Evolutionary conservation across 2,888 invertebrate genomes (phyloP).

Genomic region (Apotomis capreana): DNA sequence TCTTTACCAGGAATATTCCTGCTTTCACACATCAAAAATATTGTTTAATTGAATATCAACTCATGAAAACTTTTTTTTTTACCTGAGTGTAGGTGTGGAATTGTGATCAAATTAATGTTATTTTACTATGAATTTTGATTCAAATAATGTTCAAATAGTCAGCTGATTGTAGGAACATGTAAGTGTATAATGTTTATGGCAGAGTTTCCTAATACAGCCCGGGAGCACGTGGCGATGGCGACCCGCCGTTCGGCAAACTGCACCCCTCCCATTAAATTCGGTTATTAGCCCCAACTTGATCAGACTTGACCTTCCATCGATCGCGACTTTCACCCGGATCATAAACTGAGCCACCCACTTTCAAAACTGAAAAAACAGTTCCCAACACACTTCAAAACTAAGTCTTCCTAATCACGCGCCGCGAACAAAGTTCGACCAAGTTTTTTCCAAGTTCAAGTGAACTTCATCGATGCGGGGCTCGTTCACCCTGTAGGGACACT

Average conservation of each 20-base stretch:
- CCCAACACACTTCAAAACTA: conserved; percentile 81
- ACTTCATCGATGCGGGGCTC: conserved; percentile 82
- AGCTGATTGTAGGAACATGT: background rate
- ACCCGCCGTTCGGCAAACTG: conserved; percentile 57
- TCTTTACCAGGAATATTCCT: too few species aligned
- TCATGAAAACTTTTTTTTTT: too few species aligned
- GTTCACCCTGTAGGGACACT: conserved; percentile 82
- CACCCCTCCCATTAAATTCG: conserved; percentile 76
- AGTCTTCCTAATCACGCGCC: conserved; percentile 83
- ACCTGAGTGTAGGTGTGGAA: too few species aligned
- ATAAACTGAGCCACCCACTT: conserved; percentile 83
- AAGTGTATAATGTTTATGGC: background rate
- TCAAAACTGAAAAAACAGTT: conserved; percentile 82
- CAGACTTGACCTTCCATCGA: conserved; percentile 80
- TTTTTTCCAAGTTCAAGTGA: conserved; percentile 82
- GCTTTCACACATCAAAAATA: too few species aligned
- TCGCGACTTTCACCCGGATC: conserved; percentile 82
- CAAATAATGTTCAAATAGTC: background rate
- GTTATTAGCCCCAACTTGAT: conserved; percentile 81
- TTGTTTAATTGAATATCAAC: too few species aligned
- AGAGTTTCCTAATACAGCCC: background rate
- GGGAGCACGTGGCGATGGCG: conserved; percentile 39
- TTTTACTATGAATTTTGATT: background rate
- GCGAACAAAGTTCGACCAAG: conserved; percentile 77
- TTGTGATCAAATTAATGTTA: background rate